Evolutionary conservation across 2,113 vertebrate genomes (phyloP).

Genomic region (Mohoua ochrocephala): DNA sequence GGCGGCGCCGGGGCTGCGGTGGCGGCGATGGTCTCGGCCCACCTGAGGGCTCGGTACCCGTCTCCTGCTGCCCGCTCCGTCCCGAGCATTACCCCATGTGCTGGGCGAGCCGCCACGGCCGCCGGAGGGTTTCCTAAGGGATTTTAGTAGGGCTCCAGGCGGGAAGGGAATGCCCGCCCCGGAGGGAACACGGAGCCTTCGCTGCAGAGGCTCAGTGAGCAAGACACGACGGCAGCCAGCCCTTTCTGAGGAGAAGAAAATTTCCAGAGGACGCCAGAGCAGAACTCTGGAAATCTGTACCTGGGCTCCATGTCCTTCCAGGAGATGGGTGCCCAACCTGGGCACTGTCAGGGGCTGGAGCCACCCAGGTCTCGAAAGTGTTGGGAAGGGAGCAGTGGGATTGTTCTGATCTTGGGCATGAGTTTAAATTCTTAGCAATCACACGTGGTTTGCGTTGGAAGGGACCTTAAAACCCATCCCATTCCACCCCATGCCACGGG

Average conservation of each 20-base stretch:
- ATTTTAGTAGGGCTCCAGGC: no score
- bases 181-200: rapidly evolving
- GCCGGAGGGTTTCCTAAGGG: rapidly evolving
- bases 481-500: background rate
- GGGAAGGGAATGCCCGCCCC: background rate
- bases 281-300: background rate
- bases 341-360: background rate
- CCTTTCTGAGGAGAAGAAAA: background rate
- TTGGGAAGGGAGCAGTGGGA: background rate
- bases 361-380: rapidly evolving
- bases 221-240: background rate
- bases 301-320: background rate
- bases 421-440: background rate
- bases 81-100: background rate
- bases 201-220: background rate
- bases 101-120: background rate
- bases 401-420: background rate
- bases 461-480: background rate
- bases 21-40: rapidly evolving
- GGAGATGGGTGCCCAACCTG: rapidly evolving
- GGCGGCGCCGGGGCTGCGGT: background rate
- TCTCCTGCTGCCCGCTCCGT: background rate
- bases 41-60: no score
- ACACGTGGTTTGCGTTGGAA: background rate
- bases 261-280: background rate